phyloP scores from a whole-genome alignment of 2,797 vertebrate genomes.

The Micropoecilia bifurca region DNA sequence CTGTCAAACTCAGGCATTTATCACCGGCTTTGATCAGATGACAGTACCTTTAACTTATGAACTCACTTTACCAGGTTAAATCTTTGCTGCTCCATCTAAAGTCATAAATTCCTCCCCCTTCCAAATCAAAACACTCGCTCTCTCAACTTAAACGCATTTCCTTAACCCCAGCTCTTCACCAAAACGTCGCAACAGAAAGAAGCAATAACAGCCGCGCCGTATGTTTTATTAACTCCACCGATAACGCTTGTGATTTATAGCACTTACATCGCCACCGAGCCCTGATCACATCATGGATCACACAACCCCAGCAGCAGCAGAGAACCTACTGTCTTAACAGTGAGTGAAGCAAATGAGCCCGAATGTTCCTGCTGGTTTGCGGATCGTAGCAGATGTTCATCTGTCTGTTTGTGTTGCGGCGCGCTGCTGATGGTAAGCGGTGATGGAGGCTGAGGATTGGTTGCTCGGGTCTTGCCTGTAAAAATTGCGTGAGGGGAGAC shows the following conservation, averaged over 20 bases:
- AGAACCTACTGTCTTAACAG: constrained; percentile 38
- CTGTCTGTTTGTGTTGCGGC: constrained; percentile 30
- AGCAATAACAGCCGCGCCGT: not conserved
- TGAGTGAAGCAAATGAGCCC: constrained; percentile 57
- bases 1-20: not conserved
- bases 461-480: constrained; percentile 8
- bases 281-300: constrained; percentile 51
- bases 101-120: constrained; percentile 1
- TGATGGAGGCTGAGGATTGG: constrained; percentile 27
- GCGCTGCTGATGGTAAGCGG: constrained; percentile 24
- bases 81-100: not conserved
- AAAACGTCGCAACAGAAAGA: not conserved
- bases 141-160: not conserved
- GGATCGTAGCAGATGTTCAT: constrained; percentile 58
- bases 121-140: not conserved
- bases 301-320: constrained; percentile 29
- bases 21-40: not conserved
- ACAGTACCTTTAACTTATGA: not conserved
- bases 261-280: constrained; percentile 39
- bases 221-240: constrained; percentile 2
- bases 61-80: not conserved
- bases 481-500: not conserved
- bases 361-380: constrained; percentile 53
- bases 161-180: constrained; percentile 6
- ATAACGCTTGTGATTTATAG: constrained; percentile 33